Evolutionary conservation across 1,140 invertebrate genomes (phyloP).

Genomic region (Idris sp.): DNA sequence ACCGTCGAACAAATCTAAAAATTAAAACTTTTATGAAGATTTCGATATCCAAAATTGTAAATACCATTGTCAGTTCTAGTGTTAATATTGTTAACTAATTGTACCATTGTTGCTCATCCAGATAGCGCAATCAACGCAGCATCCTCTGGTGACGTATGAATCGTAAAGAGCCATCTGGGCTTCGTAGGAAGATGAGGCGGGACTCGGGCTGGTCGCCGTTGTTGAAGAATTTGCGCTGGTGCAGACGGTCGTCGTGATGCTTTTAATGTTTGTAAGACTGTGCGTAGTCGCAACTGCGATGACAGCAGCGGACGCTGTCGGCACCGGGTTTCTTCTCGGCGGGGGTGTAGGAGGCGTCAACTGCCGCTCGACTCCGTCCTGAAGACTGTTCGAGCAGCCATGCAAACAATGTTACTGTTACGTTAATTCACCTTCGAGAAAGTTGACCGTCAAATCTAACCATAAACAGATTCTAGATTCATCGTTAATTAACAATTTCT

Average conservation of each 20-base stretch:
- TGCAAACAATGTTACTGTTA: conserved; percentile 55
- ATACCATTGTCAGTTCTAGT: no score
- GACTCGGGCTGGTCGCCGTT: conserved; percentile 69
- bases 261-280: conserved; percentile 59
- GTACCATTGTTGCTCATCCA: conserved; percentile 76
- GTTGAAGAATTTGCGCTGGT: conserved; percentile 68
- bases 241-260: conserved; percentile 64
- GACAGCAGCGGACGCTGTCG: conserved; percentile 56
- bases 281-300: conserved; percentile 59
- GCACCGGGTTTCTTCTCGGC: conserved; percentile 71
- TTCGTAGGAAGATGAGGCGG: conserved; percentile 72
- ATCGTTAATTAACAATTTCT: conserved; percentile 16
- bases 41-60: no score
- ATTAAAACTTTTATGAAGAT: no score
- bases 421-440: no score
- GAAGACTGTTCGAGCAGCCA: conserved; percentile 75
- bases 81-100: no score
- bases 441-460: conserved; percentile 24
- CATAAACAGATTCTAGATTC: no score
- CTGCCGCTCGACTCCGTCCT: conserved; percentile 79
- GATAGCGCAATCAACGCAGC: conserved; percentile 75
- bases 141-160: conserved; percentile 72
- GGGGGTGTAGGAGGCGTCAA: conserved; percentile 78
- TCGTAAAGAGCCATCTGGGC: conserved; percentile 69
- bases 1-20: no score